Base-by-base conservation (phyloP, 2,888 invertebrate species). In the Machimus atricapillus region DNA sequence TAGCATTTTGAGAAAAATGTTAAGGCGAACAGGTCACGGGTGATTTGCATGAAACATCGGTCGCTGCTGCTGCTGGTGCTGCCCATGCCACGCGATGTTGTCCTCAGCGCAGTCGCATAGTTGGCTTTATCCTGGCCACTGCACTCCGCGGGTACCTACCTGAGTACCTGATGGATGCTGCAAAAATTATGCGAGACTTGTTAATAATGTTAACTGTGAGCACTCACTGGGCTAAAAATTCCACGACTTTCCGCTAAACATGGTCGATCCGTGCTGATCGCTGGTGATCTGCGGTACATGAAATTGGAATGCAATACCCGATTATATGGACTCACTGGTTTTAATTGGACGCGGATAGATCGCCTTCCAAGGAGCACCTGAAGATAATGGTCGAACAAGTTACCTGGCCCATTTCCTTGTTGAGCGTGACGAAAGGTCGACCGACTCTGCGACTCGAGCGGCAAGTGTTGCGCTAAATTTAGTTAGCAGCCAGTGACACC, bases 1-100 rank as follows among this genome's bases (percentile, higher is more conserved):
- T 86, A 86, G 86, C 86, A 86, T 86, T 86, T 77, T 16, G 31
- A 52, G 56, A 86, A 86, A 73, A 86, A 52, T 56, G 56, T 56
- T 43, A 27, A 86, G 77, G 78, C 86, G 77, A 78, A 46, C 86
- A 86, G 86, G 86, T 86, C 86, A 86, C 78, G 86, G 86, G 86
- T 40, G 77, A 86, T 86, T 86, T 86, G 86, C 78, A 86, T 86
- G 58, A 78, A 86, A 86, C 86, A 86, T 79, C 78, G 78, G 56
- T 23, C n/a, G 58, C 82, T n/a, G n/a, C 16, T 6, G 40, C 4
- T 3, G 40, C 40, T 46, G 16, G 43, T 4, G 43, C 43, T 58
- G 66, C 9, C 34, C 58, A 37, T 40, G 12, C 34, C 16, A 58
- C 58, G 58, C 40, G 82, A 37, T 66, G 66, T 37, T 27, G 56